Percentiles rank a stretch among this genome's conserved stretches.
Conservation (phyloP, 2,888 invertebrate species). For the Orthonevra nobilis region DNA sequence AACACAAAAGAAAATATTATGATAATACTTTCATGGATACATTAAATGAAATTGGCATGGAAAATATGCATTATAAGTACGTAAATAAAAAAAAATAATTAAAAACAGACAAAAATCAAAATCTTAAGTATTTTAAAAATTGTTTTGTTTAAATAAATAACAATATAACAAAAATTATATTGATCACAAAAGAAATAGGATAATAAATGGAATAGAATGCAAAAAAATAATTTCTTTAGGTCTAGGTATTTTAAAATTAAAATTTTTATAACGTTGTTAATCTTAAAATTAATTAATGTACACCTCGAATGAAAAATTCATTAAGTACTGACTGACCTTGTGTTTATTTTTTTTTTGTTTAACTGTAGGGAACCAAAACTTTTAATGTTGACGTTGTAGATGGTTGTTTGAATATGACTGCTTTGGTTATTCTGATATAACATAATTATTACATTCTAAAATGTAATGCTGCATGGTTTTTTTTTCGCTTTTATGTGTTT, state of each 20-base stretch:
- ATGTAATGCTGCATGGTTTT: conserved; percentile 7
- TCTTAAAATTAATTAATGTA: conserved; percentile 20
- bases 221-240: conserved; percentile 7
- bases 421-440: conserved; percentile 6
- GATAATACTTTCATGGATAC: conserved; percentile 38
- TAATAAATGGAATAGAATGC: conserved; percentile 29
- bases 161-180: conserved; percentile 35
- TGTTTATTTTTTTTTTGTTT: background rate
- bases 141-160: background rate
- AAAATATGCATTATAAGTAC: conserved; percentile 4
- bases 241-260: background rate
- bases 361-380: background rate
- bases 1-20: conserved; percentile 28
- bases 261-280: too few species aligned
- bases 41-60: conserved; percentile 21
- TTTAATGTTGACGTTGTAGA: background rate
- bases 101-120: conserved; percentile 9
- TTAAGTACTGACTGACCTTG: conserved; percentile 48
- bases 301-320: conserved; percentile 9
- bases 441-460: background rate
- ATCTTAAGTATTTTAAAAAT: background rate
- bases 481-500: conserved; percentile 3
- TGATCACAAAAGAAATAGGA: conserved; percentile 9
- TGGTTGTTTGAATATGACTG: conserved; percentile 3
- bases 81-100: background rate